Percentiles rank a stretch among this genome's conserved stretches.
Conservation (phyloP, 2,888 invertebrate species). For the Halictus quadricinctus region DNA sequence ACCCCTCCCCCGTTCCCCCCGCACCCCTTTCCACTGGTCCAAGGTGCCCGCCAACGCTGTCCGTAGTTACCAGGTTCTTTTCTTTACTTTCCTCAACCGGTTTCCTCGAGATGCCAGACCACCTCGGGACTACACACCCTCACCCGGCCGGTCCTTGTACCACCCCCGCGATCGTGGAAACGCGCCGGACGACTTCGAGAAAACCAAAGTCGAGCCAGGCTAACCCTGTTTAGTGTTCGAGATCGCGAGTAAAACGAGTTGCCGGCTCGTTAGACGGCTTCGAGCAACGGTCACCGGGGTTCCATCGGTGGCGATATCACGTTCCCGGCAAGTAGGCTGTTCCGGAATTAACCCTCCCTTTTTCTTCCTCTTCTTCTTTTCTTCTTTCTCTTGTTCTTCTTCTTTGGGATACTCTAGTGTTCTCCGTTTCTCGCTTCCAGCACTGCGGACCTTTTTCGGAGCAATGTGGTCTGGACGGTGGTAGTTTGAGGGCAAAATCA, state of each 20-base stretch:
- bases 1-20: slow-evolving; percentile 11
- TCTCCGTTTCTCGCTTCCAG: neutral
- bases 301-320: slow-evolving; percentile 64
- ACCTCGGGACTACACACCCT: neutral
- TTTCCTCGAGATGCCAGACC: slow-evolving; percentile 32
- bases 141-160: neutral
- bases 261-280: slow-evolving; percentile 72
- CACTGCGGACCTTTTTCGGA: neutral
- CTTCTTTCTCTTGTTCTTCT: neutral
- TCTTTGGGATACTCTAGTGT: neutral
- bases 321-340: slow-evolving; percentile 65
- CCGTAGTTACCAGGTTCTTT: slow-evolving; percentile 44
- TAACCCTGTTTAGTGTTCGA: slow-evolving; percentile 75
- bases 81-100: slow-evolving; percentile 29
- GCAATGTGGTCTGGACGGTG: neutral
- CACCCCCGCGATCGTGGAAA: neutral
- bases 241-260: slow-evolving; percentile 78
- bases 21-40: neutral
- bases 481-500: neutral
- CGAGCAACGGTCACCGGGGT: slow-evolving; percentile 50
- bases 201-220: slow-evolving; percentile 26
- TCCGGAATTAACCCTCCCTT: slow-evolving; percentile 66
- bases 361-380: neutral
- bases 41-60: neutral
- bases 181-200: neutral